Conservation (phyloP, 2,888 invertebrate genomes). For the Acronicta leporina region DNA sequence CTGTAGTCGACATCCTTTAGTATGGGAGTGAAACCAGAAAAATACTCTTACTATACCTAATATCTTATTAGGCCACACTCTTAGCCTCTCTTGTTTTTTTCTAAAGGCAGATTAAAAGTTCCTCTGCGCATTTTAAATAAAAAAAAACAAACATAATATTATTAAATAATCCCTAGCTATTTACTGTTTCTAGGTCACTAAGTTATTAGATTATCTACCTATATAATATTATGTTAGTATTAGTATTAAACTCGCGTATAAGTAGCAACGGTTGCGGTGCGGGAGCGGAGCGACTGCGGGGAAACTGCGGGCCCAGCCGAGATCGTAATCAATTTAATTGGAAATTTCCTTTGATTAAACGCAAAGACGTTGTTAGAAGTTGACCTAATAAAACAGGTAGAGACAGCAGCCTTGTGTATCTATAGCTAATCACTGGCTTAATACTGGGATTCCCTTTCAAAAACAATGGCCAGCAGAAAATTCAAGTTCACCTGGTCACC, state of each 20-base stretch:
- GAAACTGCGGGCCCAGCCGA: conserved; percentile 56
- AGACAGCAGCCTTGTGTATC: conserved; percentile 62
- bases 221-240: too few relatives aligned
- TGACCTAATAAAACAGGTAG: conserved; percentile 87
- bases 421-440: not conserved
- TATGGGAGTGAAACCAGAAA: too few relatives aligned
- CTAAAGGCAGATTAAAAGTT: too few relatives aligned
- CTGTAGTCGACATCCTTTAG: too few relatives aligned
- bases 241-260: conserved; percentile 44
- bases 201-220: conserved; percentile 9
- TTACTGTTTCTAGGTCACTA: not conserved
- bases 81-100: too few relatives aligned
- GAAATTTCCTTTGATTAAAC: conserved; percentile 90
- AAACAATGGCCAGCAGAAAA: too few relatives aligned
- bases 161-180: too few relatives aligned
- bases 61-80: too few relatives aligned
- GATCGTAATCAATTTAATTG: conserved; percentile 89
- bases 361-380: conserved; percentile 89
- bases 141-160: too few relatives aligned
- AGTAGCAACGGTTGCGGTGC: conserved; percentile 38
- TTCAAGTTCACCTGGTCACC: not conserved
- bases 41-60: too few relatives aligned
- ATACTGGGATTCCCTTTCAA: too few relatives aligned
- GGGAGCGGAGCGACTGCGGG: conserved; percentile 47
- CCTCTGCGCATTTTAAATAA: too few relatives aligned